Evolutionary conservation across 2,888 invertebrate genomes (phyloP).

Genomic region (Rhogogaster chlorosoma): DNA sequence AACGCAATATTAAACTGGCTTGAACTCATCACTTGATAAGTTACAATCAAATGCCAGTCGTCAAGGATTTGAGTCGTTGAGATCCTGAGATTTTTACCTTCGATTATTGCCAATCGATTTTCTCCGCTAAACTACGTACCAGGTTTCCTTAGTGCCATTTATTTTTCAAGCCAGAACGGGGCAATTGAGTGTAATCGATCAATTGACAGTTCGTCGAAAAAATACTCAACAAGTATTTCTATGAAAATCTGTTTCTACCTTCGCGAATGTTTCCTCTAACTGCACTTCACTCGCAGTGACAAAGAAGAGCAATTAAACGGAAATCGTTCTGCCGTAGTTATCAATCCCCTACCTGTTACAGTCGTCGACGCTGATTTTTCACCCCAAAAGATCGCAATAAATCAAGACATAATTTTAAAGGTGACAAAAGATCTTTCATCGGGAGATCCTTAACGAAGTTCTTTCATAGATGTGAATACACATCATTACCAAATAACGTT

Average conservation of each 20-base stretch:
- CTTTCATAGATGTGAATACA: slow-evolving; percentile 15
- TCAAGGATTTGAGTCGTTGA: background rate
- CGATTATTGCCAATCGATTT: slow-evolving; percentile 25
- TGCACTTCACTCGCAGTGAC: background rate
- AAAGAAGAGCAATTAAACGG: background rate
- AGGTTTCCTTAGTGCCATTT: background rate
- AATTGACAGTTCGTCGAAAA: background rate
- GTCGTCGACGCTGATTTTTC: background rate
- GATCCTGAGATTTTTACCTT: slow-evolving; percentile 2
- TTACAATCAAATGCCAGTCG: slow-evolving; percentile 9
- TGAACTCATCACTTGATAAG: slow-evolving; percentile 24
- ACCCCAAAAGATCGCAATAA: background rate
- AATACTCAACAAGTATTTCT: background rate
- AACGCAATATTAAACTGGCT: background rate
- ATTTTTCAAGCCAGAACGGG: background rate
- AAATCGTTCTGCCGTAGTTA: too few species aligned
- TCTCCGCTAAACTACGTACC: background rate
- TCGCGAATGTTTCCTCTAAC: background rate
- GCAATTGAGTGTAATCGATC: slow-evolving; percentile 25
- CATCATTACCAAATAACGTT: slow-evolving; percentile 39
- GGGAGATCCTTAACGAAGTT: background rate
- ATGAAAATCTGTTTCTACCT: background rate
- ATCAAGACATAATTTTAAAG: background rate
- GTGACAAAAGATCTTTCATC: background rate
- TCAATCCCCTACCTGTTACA: too few species aligned